Evolutionary conservation across 2,113 vertebrate species (phyloP), one percentile per base, ranked within the genome.

Genomic region (Phyllostomus discolor): DNA sequence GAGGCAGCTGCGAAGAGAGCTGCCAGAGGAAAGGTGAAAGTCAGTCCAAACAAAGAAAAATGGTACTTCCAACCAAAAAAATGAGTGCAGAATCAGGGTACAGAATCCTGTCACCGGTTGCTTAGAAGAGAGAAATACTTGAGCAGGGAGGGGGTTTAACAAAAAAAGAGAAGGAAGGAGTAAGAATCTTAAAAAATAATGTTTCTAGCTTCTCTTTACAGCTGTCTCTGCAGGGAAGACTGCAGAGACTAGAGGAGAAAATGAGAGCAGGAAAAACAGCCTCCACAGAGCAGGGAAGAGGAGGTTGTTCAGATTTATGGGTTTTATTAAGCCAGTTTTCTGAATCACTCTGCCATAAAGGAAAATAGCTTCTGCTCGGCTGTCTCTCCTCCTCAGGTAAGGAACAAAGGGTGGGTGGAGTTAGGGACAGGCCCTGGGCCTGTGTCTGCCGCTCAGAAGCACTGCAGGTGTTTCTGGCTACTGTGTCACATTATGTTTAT

Each of bases 281-380:
- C 83, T 96, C 95, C 3, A 3, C 93, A 95, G 93, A 93, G 96
- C 94, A 94, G 96, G 96, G 97, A 92, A 97, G 94, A 94, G 93
- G 96, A 91, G 75, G 89, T 83, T 90, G 93, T 97, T 94, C 79
- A 97, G 97, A 97, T 98, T 98, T 97, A 97, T 97, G 90, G 95
- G 84, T 96, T 97, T 98, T 97, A 97, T 97, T 97, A 97, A 96
- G 91, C 96, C 95, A 94, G 93, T 98, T 97, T 97, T 97, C 97
- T 75, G 91, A 96, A 97, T 97, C 95, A 93, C 96, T 97, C 93
- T 64, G 57, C 96, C 88, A 81, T 96, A 97, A 97, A 97, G 95
- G 97, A 95, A 94, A 97, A 97, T 92, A 93, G 95, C 97, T 97
- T 96, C 95, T 89, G 94, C 95, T 2, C 46, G 41, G 83, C 83